A percentile compares a stretch with the other conserved stretches of the same genome.
These are phyloP conservation scores for Nycteola revayana DNA, from an alignment of 2,888 invertebrate genomes.

Conservation along the genomic window DNA sequence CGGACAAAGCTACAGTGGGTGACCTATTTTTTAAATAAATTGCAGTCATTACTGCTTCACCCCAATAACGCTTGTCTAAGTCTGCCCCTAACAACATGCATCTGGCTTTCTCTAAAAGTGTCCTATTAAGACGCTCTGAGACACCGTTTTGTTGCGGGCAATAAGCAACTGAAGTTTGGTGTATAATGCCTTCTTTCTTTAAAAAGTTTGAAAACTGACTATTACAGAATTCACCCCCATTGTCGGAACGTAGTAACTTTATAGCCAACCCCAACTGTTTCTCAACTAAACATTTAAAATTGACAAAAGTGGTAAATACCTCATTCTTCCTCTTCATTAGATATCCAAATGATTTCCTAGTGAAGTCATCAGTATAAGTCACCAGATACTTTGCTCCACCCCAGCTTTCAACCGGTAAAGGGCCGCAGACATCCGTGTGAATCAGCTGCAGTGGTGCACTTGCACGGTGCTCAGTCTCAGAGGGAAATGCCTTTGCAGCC, in stretches of 20 bases:
- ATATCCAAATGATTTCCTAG: slow-evolving; percentile 16
- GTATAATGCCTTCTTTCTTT: background rate
- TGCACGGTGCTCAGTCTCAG: too few relatives aligned
- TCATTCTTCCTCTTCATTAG: slow-evolving; percentile 5
- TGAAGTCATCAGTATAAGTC: slow-evolving; percentile 6
- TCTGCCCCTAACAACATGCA: background rate
- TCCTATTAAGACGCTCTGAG: background rate
- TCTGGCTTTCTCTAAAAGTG: too few relatives aligned
- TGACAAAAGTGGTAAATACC: slow-evolving; percentile 6
- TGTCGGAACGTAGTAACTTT: slow-evolving; percentile 10
- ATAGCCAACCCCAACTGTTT: slow-evolving; percentile 5
- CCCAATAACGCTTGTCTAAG: background rate
- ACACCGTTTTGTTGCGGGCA: background rate
- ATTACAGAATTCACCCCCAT: slow-evolving; percentile 9
- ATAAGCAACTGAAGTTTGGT: background rate
- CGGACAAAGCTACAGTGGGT: background rate
- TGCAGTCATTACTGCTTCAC: background rate
- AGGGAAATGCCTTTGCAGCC: too few relatives aligned
- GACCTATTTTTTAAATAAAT: background rate
- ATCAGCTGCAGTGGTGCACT: background rate
- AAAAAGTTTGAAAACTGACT: background rate
- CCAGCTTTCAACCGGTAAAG: slow-evolving; percentile 12
- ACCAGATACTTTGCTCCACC: slow-evolving; percentile 5
- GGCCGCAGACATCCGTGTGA: slow-evolving; percentile 12
- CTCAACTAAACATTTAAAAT: slow-evolving; percentile 7